Evolutionary conservation across 2,113 vertebrate species (phyloP), one percentile per base, ranked within the genome.

Genomic region (Malurus elegans): DNA sequence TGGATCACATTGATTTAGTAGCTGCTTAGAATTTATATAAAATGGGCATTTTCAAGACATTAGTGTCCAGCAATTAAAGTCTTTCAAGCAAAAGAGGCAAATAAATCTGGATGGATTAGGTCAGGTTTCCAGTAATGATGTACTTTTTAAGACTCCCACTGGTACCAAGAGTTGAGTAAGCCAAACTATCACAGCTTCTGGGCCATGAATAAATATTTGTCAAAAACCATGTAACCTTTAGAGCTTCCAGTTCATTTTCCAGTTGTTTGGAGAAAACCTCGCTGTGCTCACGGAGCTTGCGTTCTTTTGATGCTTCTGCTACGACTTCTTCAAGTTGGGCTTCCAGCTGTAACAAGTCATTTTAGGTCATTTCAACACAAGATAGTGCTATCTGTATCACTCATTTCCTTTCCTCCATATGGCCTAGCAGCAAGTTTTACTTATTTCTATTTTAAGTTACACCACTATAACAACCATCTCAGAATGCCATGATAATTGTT

Each of bases 251-350:
- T 97, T 99, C 99, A 18, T 96, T 95, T 97, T 99, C 99, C 96
- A 99, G 95, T 92, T 99, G 99, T 95, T 98, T 99, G 97, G 98
- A 98, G 97, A 99, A 99, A 75, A 85, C 97, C 86, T 99, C 99
- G 6, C 99, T 99, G 97, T 99, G 99, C 86, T 99, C 99, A 8
- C 99, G 97, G 69, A 99, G 98, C 96, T 99, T 99, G 87, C 98
- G 98, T 92, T 99, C 99, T 95, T 99, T 99, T 9, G 98, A 99
- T 28, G 99, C 99, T 97, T 99, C 99, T 1, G 99, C 98, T 29
- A 96, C 81, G 0, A 98, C 97, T 17, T 99, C 99, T 80, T 99
- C 99, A 65, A 99, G 98, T 95, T 98, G 98, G 25, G 98, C 97
- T 97, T 99, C 99, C 98, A 99, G 97, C 99, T 99, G 94, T 31